Percentiles rank a stretch among this genome's conserved stretches.
Evolutionary conservation across 2,113 vertebrate species (phyloP).

Genomic region (Pluvialis apricaria): DNA sequence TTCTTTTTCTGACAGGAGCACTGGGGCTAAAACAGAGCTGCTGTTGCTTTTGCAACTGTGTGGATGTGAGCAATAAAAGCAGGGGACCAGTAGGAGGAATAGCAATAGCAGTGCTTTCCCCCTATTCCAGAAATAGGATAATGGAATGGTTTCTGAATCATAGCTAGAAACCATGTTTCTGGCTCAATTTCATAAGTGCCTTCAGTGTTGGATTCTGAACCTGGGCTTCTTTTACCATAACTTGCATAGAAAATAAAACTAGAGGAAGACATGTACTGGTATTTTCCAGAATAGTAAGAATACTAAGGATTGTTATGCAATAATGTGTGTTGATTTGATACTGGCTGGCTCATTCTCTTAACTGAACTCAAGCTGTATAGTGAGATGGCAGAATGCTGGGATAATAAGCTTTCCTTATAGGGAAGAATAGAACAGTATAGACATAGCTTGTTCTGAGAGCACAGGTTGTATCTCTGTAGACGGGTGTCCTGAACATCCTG

Average conservation of each 20-base stretch:
- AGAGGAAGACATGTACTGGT: neutral
- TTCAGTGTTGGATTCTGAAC: neutral
- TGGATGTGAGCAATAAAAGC: neutral
- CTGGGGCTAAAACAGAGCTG: neutral
- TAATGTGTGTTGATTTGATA: neutral
- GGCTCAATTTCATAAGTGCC: neutral
- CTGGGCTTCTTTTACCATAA: neutral
- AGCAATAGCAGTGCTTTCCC: neutral
- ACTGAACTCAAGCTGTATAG: neutral
- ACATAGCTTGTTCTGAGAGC: neutral
- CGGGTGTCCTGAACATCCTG: neutral
- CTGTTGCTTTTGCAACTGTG: neutral
- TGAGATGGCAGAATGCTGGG: neutral
- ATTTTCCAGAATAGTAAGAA: neutral
- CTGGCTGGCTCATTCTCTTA: neutral
- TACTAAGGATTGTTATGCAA: neutral
- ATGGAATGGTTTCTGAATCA: constrained; percentile 19
- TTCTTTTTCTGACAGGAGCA: neutral
- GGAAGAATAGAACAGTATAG: neutral
- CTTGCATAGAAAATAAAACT: neutral
- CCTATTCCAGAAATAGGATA: constrained; percentile 17
- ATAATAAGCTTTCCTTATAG: neutral
- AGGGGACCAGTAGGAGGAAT: neutral
- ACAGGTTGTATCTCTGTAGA: neutral
- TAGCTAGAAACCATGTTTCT: constrained; percentile 1